Evolutionary conservation across 2,113 vertebrate species (phyloP).

Genomic region (Crotalus tigris): DNA sequence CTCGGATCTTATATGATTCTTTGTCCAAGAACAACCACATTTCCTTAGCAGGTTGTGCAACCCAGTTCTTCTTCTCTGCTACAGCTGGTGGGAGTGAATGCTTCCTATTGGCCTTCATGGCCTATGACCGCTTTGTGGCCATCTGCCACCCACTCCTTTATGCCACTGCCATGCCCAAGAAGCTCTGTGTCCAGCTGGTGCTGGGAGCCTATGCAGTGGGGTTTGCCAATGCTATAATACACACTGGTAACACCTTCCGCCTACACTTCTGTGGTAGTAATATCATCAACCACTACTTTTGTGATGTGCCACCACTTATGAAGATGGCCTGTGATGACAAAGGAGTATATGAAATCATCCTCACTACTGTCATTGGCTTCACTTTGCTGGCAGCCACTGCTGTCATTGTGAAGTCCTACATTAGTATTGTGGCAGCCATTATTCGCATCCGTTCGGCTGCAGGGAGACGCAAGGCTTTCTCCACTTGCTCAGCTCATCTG

Average conservation of each 20-base stretch:
- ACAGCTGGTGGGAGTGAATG: not conserved
- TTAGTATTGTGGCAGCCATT: conserved; percentile 43
- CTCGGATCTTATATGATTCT: not conserved
- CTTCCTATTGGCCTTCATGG: conserved; percentile 47
- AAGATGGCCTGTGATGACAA: conserved; percentile 52
- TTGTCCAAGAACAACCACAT: not conserved
- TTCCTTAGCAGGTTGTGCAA: not conserved
- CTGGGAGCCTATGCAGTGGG: conserved; percentile 40
- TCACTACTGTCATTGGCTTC: conserved; percentile 42
- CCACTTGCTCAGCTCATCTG: conserved; percentile 48
- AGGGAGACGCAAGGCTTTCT: conserved; percentile 51
- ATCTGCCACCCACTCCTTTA: conserved; percentile 54
- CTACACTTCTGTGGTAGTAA: conserved; percentile 53
- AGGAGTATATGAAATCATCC: conserved; percentile 45
- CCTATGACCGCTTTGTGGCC: conserved; percentile 44
- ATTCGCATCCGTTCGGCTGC: conserved; percentile 20
- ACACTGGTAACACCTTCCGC: conserved; percentile 54
- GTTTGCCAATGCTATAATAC: conserved; percentile 46
- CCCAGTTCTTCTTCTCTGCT: not conserved
- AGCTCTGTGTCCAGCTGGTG: conserved; percentile 38
- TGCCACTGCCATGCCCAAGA: conserved; percentile 34
- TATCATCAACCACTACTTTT: conserved; percentile 56
- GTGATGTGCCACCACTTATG: conserved; percentile 51
- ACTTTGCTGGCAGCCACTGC: conserved; percentile 17
- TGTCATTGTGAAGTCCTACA: conserved; percentile 51